Evolutionary conservation across 30 jellyfish, hydroid and myxozoan species (phyloP), one percentile per base, ranked within the genome.

Genomic region (Chironex yamaguchii): DNA sequence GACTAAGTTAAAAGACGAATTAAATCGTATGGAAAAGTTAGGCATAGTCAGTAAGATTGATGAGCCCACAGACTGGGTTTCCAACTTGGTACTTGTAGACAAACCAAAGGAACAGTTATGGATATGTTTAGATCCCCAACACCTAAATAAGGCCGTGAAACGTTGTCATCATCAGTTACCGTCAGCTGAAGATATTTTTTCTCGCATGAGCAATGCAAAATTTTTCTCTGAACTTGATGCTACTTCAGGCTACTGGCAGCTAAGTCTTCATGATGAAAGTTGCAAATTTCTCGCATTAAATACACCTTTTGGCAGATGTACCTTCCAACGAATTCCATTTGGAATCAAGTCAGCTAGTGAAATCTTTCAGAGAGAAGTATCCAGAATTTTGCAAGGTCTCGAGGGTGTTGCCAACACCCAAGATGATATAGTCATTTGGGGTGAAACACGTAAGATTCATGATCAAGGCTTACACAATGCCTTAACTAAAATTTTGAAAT

Each of bases 21-120:
- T 84, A 0, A 36, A 52, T 14, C 35, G 96, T 23, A 89, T 82
- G 97, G 90, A 24, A 24, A 27, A 85, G 2, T 66, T 83, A 9
- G 79, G 70, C 17, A 79, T 89, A 27, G 85, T 89, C 24, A 49
- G 36, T 14, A 84, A 52, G 49, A 96, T 90, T 12, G 36, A 34
- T 0, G 89, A 85, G 67, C 97, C 95, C 13, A 90, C 97, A 11
- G 97, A 90, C 21, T 86, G 97, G 97, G 97, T 77, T 9, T 53
- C 22, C 28, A 28, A 91, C 13, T 49, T 90, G 22, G 97, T 85
- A 14, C 34, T 79, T 0, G 96, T 50, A 2, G 0, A 85, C 23
- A 90, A 90, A 80, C 68, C 94, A 13, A 77, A 67, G 67, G 96
- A 96, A 24, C 34, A 31, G n/a, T 25, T 81, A 23, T 77, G 90